Conservation (phyloP, 2,797 vertebrate species). For the Valencia hispanica region DNA sequence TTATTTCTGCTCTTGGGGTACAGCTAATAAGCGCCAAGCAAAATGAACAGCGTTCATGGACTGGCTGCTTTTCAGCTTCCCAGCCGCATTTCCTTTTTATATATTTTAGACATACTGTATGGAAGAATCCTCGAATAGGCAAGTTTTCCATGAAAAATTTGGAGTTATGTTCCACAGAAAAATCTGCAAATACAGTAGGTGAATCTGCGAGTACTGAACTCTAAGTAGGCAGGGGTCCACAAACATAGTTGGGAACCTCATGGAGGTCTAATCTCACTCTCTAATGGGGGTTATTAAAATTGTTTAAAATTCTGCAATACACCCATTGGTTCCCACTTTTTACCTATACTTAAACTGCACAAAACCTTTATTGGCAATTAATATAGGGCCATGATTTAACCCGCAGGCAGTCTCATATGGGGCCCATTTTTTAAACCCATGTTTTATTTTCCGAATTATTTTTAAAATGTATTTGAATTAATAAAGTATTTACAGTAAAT, state of each 20-base stretch:
- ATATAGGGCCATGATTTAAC: no score
- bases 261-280: not conserved
- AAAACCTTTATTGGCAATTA: not conserved
- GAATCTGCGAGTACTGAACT: no score
- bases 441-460: not conserved
- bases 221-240: no score
- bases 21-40: not conserved
- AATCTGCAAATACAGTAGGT: not conserved
- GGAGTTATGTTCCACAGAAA: not conserved
- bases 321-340: not conserved
- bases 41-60: not conserved
- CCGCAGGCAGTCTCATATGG: not conserved
- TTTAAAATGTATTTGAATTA: not conserved
- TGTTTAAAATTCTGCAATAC: not conserved
- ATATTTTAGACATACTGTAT: not conserved
- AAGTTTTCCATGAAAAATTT: not conserved
- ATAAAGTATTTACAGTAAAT: constrained; percentile 36
- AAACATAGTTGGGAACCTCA: not conserved
- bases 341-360: not conserved
- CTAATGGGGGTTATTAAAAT: not conserved
- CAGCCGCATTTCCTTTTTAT: not conserved
- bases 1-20: not conserved
- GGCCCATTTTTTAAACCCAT: not conserved
- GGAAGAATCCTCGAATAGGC: not conserved
- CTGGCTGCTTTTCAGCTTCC: not conserved